Evolutionary conservation across 2,888 invertebrate genomes (phyloP), one percentile per base, ranked within the genome.

Genomic region (Galerucella pusilla): DNA sequence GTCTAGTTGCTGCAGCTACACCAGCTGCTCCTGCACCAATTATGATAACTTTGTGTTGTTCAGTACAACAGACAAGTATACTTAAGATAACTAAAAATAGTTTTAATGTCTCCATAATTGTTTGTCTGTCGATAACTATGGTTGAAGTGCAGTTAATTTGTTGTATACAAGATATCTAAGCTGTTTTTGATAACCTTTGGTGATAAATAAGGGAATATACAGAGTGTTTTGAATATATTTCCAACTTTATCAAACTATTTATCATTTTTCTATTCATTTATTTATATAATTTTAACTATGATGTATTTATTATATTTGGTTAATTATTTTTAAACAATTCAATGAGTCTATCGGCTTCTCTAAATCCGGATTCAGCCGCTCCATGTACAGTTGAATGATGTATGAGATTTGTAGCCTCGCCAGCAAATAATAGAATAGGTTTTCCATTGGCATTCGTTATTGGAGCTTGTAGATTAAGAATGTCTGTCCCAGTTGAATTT

Each of bases 351-450:
- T 87, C 83, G 25, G 89, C 89, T 83, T 90, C 89, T 70, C 89
- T 84, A 80, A 85, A 84, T 2, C 90, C 90, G 75, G 86, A 83
- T 80, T 88, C 89, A 63, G 88, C 83, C 1, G 89, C 89, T 54
- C 89, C 90, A 80, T 90, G 89, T 1, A 89, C 88, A 3, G 89
- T 89, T 1, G 88, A 88, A 81, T 84, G 89, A 78, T 84, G 87
- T 77, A 84, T 49, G 2, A 79, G 77, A 80, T 86, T 84, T 0
- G 90, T 90, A 0, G 91, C 91, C 79, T 91, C 91, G 0, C 91
- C 91, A 2, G 90, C 91, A 85, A 91, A 91, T 20, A 90, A 81
- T 0, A 91, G 84, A 0, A 88, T 84, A 16, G 89, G 90, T 77
- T 85, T 85, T 0, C 88, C 89, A 57, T 85, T 82, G 14, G 63